phyloP scores from a whole-genome alignment of 2,113 vertebrate species.

The Neodontobutis hainanensis region DNA sequence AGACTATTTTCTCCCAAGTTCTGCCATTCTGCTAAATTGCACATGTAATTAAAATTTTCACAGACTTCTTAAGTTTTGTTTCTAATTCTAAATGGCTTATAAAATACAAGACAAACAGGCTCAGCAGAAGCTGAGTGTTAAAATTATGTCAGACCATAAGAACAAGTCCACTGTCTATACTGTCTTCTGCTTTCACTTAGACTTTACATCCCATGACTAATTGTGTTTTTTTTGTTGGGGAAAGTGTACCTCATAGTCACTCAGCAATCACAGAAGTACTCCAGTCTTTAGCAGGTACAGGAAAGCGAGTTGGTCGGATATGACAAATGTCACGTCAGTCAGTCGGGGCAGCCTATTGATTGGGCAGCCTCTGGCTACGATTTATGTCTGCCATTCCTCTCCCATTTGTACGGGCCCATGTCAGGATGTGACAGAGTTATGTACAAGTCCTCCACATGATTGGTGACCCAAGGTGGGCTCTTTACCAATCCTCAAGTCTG shows the following conservation, averaged over 20 bases:
- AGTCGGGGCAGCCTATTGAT: conserved; percentile 70
- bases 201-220: not conserved
- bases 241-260: not conserved
- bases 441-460: conserved; percentile 72
- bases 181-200: not conserved
- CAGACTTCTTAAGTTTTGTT: too few relatives aligned
- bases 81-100: too few relatives aligned
- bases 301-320: conserved; percentile 32
- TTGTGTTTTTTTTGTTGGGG: not conserved
- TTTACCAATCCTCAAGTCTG: conserved; percentile 42
- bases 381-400: conserved; percentile 75
- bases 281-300: conserved; percentile 43
- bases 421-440: conserved; percentile 76
- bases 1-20: conserved; percentile 12
- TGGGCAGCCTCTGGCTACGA: conserved; percentile 61
- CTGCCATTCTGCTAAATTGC: conserved; percentile 25
- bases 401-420: conserved; percentile 71
- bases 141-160: too few relatives aligned
- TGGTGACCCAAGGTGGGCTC: conserved; percentile 67
- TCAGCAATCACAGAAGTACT: conserved; percentile 25
- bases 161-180: too few relatives aligned
- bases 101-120: too few relatives aligned
- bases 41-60: not conserved
- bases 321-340: conserved; percentile 71
- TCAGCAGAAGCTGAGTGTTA: too few relatives aligned